Base-by-base conservation (phyloP, 2,797 vertebrate species). In the Alauda arvensis region DNA sequence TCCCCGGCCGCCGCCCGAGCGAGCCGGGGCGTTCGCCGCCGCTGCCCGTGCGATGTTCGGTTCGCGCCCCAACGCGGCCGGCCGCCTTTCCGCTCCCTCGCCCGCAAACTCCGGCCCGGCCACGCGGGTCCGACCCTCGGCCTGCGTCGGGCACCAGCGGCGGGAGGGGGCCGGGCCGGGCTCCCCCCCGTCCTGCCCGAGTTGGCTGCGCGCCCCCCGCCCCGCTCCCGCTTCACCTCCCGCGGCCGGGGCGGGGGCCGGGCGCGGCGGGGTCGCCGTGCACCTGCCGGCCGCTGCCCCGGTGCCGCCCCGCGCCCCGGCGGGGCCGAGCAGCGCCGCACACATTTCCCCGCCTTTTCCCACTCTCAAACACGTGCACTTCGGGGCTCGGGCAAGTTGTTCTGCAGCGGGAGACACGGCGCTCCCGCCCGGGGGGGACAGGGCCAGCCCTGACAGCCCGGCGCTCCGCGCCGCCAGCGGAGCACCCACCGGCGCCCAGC, bases 231-330 rank as follows among this genome's bases (percentile, higher is more conserved):
- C 48, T 55, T 51, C 28, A 17, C 4, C 62, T 59, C 46, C 81
- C 60, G 62, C 9, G 7, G 21, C 81, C 70, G 26, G 24, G 17
- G 23, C 56, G 66, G 83, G 77, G 43, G 77, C 63, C 70, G 79
- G 43, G 39, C 63, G 76, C 89, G 74, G 88, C 40, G 29, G 60
- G 69, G 91, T 88, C 53, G 76, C 93, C 61, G 88, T 95, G 96
- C 96, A 97, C 97, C 96, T 97, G 96, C 96, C 78, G 88, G 66
- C 92, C 76, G 89, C 89, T 77, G 91, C 80, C 70, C 88, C 43
- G 62, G 10, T 63, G 51, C 89, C 88, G 91, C 74, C 89, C 46
- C 52, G 43, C 39, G 34, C 53, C 46, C 66, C 71, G 46, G 55
- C 39, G 49, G 88, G 82, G 77, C 77, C 59, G 40, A 88, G 87